A percentile compares a stretch with the other conserved stretches of the same genome.
phyloP scores from a whole-genome alignment of 1,140 invertebrate species.

The Pantala flavescens region DNA sequence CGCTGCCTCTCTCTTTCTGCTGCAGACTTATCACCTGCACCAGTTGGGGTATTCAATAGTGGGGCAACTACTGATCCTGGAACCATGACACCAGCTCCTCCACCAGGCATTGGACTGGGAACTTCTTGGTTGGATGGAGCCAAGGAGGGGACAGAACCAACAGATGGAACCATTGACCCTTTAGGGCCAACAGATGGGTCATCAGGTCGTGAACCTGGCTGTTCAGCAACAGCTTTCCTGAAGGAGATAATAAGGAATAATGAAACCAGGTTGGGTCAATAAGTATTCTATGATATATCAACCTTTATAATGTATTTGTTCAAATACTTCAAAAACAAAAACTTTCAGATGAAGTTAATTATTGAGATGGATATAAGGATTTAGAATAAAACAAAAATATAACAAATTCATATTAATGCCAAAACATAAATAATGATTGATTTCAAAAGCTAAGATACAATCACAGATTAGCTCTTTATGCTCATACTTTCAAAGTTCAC shows the following conservation, averaged over 20 bases:
- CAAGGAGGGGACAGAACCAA: not conserved
- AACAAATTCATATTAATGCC: no score
- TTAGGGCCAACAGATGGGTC: not conserved
- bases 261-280: no score
- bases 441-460: no score
- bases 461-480: no score
- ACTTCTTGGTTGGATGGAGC: not conserved
- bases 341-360: no score
- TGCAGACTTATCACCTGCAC: conserved; percentile 51
- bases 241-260: conserved; percentile 16
- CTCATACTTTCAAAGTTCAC: no score
- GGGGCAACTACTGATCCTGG: not conserved
- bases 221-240: conserved; percentile 45
- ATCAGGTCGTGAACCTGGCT: conserved; percentile 23
- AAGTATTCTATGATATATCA: no score
- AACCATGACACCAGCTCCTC: not conserved
- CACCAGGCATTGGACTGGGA: not conserved
- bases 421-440: no score
- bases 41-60: not conserved
- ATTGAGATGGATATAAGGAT: no score
- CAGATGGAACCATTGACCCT: not conserved
- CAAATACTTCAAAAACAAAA: conserved; percentile 14
- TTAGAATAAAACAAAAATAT: no score
- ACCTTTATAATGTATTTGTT: no score
- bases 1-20: conserved; percentile 61